These are phyloP conservation scores for Hypena proboscidalis DNA, from an alignment of 2,888 invertebrate genomes.

Conservation along the genomic window DNA sequence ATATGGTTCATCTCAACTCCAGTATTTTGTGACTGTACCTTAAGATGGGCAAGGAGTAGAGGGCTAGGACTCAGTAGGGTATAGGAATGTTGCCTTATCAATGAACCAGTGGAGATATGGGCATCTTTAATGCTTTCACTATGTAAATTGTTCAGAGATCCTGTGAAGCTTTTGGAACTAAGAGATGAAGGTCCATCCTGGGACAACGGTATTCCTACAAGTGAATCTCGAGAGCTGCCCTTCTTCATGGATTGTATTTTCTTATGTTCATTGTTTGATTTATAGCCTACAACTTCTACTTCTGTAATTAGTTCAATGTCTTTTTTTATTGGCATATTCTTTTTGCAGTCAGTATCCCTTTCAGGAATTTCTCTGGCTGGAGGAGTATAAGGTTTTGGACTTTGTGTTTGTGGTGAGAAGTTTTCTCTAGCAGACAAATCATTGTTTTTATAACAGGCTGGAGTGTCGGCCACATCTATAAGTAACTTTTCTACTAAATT, in stretches of 20 bases:
- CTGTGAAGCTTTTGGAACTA: slow-evolving; percentile 73
- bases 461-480: too few relatives aligned
- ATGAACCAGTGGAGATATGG: slow-evolving; percentile 53
- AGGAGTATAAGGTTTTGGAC: slow-evolving; percentile 21
- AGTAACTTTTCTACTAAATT: too few relatives aligned
- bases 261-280: slow-evolving; percentile 22
- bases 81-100: slow-evolving; percentile 91
- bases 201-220: slow-evolving; percentile 46
- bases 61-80: slow-evolving; percentile 92
- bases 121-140: slow-evolving; percentile 60
- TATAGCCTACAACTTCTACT: slow-evolving; percentile 28
- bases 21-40: slow-evolving; percentile 77
- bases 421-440: too few relatives aligned
- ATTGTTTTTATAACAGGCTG: too few relatives aligned
- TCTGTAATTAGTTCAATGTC: slow-evolving; percentile 48
- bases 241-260: slow-evolving; percentile 44
- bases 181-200: slow-evolving; percentile 65
- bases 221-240: slow-evolving; percentile 42
- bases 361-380: slow-evolving; percentile 64
- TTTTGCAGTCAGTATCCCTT: slow-evolving; percentile 60
- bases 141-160: slow-evolving; percentile 77
- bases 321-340: slow-evolving; percentile 27
- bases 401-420: too few relatives aligned
- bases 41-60: slow-evolving; percentile 87
- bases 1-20: slow-evolving; percentile 78